Conservation (phyloP, 2,797 vertebrate species). For the Oreortyx pictus region DNA sequence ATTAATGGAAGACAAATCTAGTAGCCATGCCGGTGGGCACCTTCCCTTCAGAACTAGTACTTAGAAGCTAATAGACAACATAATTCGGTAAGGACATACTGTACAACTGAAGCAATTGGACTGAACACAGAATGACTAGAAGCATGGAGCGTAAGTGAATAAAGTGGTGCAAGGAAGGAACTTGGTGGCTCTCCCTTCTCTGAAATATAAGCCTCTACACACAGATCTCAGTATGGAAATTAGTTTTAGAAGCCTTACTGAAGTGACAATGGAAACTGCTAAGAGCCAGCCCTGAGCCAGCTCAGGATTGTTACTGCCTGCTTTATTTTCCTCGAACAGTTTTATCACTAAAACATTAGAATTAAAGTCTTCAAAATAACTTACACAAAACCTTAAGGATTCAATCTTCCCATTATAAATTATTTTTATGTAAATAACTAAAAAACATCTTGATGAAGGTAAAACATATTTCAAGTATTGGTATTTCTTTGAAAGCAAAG, state of each 20-base stretch:
- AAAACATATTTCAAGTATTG: neutral
- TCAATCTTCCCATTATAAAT: neutral
- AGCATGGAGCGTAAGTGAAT: rapidly evolving
- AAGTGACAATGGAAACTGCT: rapidly evolving
- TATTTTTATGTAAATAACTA: neutral
- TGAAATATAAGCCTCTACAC: neutral
- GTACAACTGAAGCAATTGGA: neutral
- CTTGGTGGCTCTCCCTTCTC: rapidly evolving
- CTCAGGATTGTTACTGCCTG: neutral
- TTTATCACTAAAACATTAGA: neutral
- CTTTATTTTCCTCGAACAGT: neutral
- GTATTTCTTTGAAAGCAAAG: neutral
- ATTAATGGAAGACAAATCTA: neutral
- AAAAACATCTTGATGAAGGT: neutral
- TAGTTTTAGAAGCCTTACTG: neutral
- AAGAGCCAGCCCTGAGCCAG: neutral
- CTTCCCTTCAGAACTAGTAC: neutral
- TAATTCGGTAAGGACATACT: neutral
- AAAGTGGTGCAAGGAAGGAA: neutral
- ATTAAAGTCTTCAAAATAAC: neutral
- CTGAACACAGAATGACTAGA: neutral
- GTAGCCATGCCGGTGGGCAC: neutral
- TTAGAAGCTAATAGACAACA: neutral
- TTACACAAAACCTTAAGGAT: neutral
- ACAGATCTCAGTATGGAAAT: neutral